Percentiles rank a stretch among this genome's conserved stretches.
Evolutionary conservation across 2,113 vertebrate species (phyloP).

Genomic region (Phodopus roborovskii): DNA sequence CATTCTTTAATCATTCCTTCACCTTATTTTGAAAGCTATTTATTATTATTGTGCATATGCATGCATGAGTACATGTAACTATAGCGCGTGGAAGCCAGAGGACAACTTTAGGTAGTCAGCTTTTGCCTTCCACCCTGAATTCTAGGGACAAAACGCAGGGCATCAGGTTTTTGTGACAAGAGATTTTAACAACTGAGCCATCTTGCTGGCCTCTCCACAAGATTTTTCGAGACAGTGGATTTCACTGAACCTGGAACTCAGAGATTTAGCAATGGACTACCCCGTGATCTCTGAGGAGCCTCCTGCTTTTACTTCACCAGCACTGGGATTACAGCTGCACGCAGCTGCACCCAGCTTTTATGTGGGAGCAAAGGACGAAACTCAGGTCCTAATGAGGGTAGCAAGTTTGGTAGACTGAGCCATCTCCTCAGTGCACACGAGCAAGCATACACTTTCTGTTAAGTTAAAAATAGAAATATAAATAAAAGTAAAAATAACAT

Average conservation of each 20-base stretch:
- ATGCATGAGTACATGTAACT: neutral
- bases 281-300: neutral
- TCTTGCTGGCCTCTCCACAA: too few relatives aligned
- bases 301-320: neutral
- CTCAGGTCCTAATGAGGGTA: neutral
- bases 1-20: neutral
- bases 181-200: neutral
- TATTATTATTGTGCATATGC: neutral
- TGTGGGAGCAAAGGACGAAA: neutral
- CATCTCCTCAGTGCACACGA: neutral
- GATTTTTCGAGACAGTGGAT: neutral
- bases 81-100: neutral
- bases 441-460: neutral
- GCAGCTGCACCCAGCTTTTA: neutral
- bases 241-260: neutral
- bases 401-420: neutral
- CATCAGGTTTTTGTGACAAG: neutral
- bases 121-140: neutral
- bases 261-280: neutral
- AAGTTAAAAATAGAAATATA: constrained; percentile 56
- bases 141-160: neutral
- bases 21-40: too few relatives aligned
- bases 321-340: neutral
- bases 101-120: too few relatives aligned
- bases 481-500: constrained; percentile 62